These are phyloP conservation scores for Acrocephalus arundinaceus DNA, from an alignment of 2,113 vertebrate species.

Conservation along the genomic window DNA sequence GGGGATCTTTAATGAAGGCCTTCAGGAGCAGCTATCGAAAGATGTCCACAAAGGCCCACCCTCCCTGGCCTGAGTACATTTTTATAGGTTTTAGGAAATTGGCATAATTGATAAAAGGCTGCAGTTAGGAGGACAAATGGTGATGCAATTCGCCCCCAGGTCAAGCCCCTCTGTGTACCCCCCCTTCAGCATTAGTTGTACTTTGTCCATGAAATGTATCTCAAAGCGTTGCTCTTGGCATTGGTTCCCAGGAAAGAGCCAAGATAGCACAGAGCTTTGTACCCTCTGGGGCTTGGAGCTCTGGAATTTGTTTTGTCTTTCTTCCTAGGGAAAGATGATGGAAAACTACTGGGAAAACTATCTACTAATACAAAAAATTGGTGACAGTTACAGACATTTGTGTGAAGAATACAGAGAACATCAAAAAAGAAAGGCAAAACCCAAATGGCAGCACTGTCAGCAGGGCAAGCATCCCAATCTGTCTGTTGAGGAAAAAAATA, in stretches of 20 bases:
- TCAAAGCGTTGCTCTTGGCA: background rate
- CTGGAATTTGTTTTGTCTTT: background rate
- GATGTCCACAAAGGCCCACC: background rate
- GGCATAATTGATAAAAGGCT: background rate
- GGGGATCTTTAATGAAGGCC: background rate
- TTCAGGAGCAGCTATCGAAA: background rate
- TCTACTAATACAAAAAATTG: background rate
- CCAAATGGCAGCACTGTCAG: background rate
- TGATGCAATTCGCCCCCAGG: background rate
- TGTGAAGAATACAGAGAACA: background rate
- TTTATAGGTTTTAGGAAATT: background rate
- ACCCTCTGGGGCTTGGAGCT: accelerated
- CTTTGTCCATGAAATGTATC: background rate
- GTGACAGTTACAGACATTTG: background rate
- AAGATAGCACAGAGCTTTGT: accelerated
- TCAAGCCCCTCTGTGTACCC: too few species aligned
- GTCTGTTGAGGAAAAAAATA: background rate
- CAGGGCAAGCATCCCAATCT: background rate
- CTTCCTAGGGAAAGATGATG: background rate
- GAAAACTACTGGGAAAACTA: background rate
- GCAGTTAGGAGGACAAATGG: background rate
- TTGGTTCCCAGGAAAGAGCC: background rate
- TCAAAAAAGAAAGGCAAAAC: background rate
- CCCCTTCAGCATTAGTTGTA: background rate
- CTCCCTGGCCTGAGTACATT: too few species aligned